Base-by-base conservation (phyloP, 1,140 invertebrate genomes). In the Musca domestica region DNA sequence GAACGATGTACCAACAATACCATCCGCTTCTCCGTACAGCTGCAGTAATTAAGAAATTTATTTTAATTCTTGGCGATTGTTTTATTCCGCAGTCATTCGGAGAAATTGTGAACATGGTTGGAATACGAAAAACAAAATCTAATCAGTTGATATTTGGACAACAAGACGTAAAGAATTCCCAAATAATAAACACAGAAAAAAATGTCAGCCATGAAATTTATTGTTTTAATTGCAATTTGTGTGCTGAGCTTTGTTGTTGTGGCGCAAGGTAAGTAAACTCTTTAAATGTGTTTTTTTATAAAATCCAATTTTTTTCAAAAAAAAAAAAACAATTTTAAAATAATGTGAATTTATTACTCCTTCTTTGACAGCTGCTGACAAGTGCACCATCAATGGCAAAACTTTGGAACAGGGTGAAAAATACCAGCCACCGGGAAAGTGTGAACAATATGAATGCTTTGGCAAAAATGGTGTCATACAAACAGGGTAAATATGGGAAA, bases 381-480 rank as follows among this genome's bases (percentile, higher is more conserved):
- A 41, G 20, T 61, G 56, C 7, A 61, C 6, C 17, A 61, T 61
- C 22, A 14, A 49, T 19, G 48, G 64, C n/a, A 22, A 65, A 25
- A 22, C n/a, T 19, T 47, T 48, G 7, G 22, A 65, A n/a, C 10
- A 47, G 2, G 64, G 64, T 23, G 64, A 65, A 49, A 65, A 20
- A 3, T 65, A 48, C n/a, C 22, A 41, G 5, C 17, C 17, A 22
- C 41, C 64, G n/a, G 64, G 64, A 2, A 23, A 51, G n/a, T 65
- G 64, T 23, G 5, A 17, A 25, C 17, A 49, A 19, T 23, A 47
- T n/a, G 14, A 25, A 25, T 65, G 64, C n/a, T 47, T 19, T n/a
- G 64, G 46, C n/a, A 6, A 17, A 10, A n/a, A 48, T n/a, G 12
- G 34, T 30, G 46, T 49, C 1, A 19, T 2, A 19, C 23, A 15